Percentiles rank a stretch among this genome's conserved stretches.
Evolutionary conservation across 2,113 vertebrate genomes (phyloP).

Genomic region (Aramus guarauna): DNA sequence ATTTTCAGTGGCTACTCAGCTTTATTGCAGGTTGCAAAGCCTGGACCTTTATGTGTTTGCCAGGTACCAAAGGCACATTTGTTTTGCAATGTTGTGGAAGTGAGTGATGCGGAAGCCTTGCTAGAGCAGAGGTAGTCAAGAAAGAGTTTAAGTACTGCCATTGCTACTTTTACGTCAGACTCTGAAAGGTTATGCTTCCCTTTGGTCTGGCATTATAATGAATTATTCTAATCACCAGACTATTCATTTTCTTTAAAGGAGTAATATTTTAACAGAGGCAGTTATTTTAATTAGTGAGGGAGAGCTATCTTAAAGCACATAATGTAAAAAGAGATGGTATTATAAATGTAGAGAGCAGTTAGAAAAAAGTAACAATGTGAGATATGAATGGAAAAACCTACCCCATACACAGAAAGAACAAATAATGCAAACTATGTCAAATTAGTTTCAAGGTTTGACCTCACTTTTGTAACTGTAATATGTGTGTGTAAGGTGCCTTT

Average conservation of each 20-base stretch:
- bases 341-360: neutral
- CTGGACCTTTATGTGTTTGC: neutral
- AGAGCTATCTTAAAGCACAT: neutral
- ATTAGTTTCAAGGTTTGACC: neutral
- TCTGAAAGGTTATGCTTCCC: neutral
- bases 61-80: neutral
- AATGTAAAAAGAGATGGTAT: neutral
- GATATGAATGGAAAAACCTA: neutral
- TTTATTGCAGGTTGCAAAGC: neutral
- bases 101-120: neutral
- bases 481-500: neutral
- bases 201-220: neutral
- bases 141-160: neutral
- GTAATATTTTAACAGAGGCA: neutral
- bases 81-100: neutral
- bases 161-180: neutral
- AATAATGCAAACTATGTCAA: neutral
- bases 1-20: neutral
- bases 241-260: slow-evolving; percentile 7
- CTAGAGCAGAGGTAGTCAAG: neutral
- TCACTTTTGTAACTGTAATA: neutral
- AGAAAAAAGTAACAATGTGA: neutral
- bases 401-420: neutral
- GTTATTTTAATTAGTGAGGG: neutral
- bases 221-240: neutral